phyloP scores from a whole-genome alignment of 2,113 vertebrate species.

The Cyanistes caeruleus region DNA sequence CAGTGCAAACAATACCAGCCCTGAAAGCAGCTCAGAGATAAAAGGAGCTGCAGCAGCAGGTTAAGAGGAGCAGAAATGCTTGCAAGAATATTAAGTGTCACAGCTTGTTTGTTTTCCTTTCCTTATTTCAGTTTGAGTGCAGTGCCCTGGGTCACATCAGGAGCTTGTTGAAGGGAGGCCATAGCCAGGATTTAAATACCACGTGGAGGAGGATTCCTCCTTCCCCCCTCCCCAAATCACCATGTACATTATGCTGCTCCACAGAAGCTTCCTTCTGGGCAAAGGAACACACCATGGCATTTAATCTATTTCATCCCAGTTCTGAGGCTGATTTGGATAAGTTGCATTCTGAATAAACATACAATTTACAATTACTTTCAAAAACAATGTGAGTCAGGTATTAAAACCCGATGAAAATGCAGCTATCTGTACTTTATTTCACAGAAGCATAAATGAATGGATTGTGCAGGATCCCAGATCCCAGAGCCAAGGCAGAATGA shows the following conservation, averaged over 20 bases:
- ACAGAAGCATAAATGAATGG: neutral
- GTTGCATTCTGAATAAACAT: constrained; percentile 1
- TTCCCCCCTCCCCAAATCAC: neutral
- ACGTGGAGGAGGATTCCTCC: neutral
- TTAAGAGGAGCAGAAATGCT: neutral
- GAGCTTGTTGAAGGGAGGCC: neutral
- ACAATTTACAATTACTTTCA: neutral
- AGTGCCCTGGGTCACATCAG: neutral
- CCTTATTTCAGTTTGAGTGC: neutral
- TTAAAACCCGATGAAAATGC: neutral
- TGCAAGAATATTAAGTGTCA: neutral
- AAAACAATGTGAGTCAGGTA: neutral
- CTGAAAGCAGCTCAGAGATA: neutral
- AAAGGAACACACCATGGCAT: neutral
- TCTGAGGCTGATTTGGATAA: neutral
- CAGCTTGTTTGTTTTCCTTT: neutral
- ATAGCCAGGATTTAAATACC: neutral
- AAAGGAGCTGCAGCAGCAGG: neutral
- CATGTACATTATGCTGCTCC: neutral
- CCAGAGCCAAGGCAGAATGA: neutral
- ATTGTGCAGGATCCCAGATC: neutral
- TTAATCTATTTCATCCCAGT: neutral
- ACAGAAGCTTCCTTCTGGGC: neutral
- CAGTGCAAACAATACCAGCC: neutral
- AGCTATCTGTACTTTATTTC: neutral